phyloP scores from a whole-genome alignment of 2,113 vertebrate species.

The Eptesicus fuscus region DNA sequence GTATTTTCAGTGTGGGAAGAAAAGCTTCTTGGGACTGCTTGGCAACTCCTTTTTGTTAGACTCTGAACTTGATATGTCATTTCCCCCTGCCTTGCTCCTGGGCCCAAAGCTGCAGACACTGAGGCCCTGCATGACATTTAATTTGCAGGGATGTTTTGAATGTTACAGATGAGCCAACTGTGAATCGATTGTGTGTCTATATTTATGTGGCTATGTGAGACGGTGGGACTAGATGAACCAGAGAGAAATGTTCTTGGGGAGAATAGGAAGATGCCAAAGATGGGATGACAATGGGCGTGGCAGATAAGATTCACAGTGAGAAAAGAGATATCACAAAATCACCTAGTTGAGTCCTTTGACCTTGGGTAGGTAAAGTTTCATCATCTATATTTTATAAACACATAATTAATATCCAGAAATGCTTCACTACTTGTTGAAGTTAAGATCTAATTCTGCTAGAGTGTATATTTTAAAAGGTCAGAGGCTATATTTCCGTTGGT shows the following conservation, averaged over 20 bases:
- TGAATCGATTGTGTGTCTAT: not conserved
- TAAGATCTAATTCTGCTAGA: not conserved
- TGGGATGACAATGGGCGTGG: not conserved
- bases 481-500: not conserved
- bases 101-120: not conserved
- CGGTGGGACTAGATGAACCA: not conserved
- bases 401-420: not conserved
- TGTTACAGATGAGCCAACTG: not conserved
- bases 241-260: not conserved
- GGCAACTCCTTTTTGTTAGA: not conserved
- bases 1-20: conserved; percentile 64
- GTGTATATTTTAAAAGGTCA: not conserved
- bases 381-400: not conserved
- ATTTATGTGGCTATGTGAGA: not conserved
- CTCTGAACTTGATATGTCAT: not conserved
- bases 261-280: not conserved
- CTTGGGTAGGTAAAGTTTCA: not conserved
- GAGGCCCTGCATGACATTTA: not conserved
- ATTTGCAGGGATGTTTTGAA: conserved; percentile 16
- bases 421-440: not conserved
- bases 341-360: not conserved
- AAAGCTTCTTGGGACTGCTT: conserved; percentile 41
- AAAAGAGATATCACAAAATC: not conserved
- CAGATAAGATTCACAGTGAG: not conserved
- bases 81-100: not conserved